These are phyloP conservation scores for Callimorpha dominula DNA, from an alignment of 2,888 invertebrate genomes.

Conservation along the genomic window DNA sequence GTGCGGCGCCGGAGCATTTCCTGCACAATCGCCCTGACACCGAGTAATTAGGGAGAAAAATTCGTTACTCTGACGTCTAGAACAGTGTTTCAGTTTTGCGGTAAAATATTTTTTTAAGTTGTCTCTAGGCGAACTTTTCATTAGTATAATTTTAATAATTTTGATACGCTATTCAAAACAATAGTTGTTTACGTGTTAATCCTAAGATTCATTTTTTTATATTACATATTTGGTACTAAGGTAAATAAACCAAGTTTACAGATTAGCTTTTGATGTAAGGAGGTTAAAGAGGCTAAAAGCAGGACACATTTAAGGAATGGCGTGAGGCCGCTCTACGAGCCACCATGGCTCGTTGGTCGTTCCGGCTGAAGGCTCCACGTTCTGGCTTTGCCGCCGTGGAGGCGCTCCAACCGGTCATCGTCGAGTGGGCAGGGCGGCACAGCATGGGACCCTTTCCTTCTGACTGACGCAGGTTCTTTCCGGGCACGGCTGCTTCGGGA, in stretches of 20 bases:
- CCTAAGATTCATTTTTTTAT: not conserved
- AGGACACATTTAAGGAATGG: not conserved
- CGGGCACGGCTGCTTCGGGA: too few relatives aligned
- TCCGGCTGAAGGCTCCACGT: too few relatives aligned
- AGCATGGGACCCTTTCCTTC: too few relatives aligned
- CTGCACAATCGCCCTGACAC: constrained; percentile 85
- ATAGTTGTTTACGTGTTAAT: not conserved
- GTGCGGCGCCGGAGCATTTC: constrained; percentile 80
- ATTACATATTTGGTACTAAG: not conserved
- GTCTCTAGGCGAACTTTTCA: constrained; percentile 17
- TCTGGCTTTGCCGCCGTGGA: too few relatives aligned
- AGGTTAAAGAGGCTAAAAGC: not conserved
- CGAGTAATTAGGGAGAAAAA: constrained; percentile 86
- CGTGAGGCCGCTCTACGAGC: too few relatives aligned
- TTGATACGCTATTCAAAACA: constrained; percentile 29
- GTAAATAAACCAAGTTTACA: not conserved
- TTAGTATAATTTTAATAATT: constrained; percentile 22
- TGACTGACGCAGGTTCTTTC: too few relatives aligned
- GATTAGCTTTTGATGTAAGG: not conserved
- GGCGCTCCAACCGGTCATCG: too few relatives aligned
- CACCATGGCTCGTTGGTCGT: too few relatives aligned
- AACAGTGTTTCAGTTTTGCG: constrained; percentile 72
- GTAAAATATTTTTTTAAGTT: constrained; percentile 57
- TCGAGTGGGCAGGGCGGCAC: too few relatives aligned
- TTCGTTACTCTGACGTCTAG: constrained; percentile 78